Base-by-base conservation (phyloP, 2,888 invertebrate genomes). In the Ornithoptera priamus region DNA sequence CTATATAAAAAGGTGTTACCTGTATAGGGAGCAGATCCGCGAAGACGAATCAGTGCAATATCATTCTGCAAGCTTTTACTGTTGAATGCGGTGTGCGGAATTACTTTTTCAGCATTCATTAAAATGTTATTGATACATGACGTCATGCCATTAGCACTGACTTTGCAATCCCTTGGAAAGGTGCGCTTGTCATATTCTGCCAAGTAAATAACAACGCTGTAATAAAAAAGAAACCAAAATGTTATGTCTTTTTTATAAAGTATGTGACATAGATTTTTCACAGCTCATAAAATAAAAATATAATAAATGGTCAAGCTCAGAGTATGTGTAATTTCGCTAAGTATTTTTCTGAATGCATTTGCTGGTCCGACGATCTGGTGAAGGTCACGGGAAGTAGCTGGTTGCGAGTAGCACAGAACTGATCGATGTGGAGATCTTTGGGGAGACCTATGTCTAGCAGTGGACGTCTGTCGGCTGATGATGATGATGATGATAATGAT, bases 141-240 rank as follows among this genome's bases (percentile, higher is more conserved):
- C 50, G 79, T 76, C 12, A 61, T 57, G 1, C 70, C 70, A 30
- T 61, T 36, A 12, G 22, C n/a, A 50, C 46, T 62, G 18, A 67
- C 10, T 50, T 62, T 67, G 74, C 92, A 92, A 74, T 92, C 92
- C 56, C 66, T 78, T 0, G 92, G 92, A 76, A 88, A 92, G 0
- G 92, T 87, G 18, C 86, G 82, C 71, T 87, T 90, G 78, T 92
- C 89, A 72, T 86, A 91, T 74, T 92, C 92, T 0, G 92, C 85
- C 71, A 92, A 73, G 70, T 81, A 82, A 59, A 91, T 75, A 72
- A 87, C 83, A 18, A 90, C 74, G 22, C 92, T 92, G 83, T 30
- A 84, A 83, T 53, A 53, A 53, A n/a, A 53, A 53, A 53, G 2
- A 60, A 69, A 62, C 20, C 39, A 39, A 59, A 15, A 65, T 62